Evolutionary conservation across 2,113 vertebrate genomes (phyloP).

Genomic region (Pleuronectes platessa): DNA sequence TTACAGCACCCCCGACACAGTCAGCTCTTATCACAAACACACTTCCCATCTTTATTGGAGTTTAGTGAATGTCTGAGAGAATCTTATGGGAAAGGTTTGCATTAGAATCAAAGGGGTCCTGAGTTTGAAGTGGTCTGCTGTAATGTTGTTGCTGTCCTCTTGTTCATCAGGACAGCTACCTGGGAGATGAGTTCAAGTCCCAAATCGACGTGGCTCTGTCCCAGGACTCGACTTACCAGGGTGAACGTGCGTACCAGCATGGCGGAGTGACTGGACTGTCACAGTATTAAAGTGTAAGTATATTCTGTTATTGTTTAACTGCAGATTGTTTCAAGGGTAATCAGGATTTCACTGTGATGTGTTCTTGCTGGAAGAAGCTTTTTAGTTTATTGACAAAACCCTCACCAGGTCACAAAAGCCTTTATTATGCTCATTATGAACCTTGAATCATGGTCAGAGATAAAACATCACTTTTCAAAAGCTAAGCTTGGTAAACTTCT

Average conservation of each 20-base stretch:
- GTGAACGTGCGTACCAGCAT: constrained; percentile 98
- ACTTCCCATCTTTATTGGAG: no score
- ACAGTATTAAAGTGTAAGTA: constrained; percentile 98
- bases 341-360: not conserved
- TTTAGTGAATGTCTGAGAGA: no score
- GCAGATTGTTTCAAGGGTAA: not conserved
- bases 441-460: no score
- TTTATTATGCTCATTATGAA: not conserved
- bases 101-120: no score
- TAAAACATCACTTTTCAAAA: not conserved
- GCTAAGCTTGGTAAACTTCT: no score
- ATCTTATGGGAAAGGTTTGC: no score
- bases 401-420: not conserved
- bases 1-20: no score
- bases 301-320: not conserved
- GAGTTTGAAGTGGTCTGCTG: not conserved
- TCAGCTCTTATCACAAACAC: no score
- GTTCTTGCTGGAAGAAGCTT: no score
- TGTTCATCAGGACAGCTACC: constrained; percentile 93
- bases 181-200: constrained; percentile 99
- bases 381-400: no score
- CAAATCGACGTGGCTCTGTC: constrained; percentile 99
- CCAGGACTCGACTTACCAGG: constrained; percentile 99
- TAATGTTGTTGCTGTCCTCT: constrained; percentile 11
- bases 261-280: constrained; percentile 98